Base-by-base conservation (phyloP, 2,888 invertebrate species). In the Mongoloraphidia duomilia region DNA sequence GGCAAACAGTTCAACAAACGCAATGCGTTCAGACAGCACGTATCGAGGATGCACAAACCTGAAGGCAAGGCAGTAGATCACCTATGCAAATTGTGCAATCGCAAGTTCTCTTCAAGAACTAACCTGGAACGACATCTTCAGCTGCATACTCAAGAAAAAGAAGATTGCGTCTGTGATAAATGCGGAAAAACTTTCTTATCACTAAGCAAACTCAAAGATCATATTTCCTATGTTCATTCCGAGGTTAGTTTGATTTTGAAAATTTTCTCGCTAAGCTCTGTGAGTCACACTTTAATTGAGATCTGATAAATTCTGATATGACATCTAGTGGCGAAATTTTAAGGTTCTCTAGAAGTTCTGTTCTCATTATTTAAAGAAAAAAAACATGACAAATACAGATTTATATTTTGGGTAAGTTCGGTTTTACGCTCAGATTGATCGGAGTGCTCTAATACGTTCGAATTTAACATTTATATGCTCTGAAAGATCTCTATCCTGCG, bases 111-210 rank as follows among this genome's bases (percentile, higher is more conserved):
- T 3, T 62, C 61, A 47, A 62, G 58, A 50, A 60, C 61, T 8
- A 65, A 66, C 50, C 56, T 65, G 34, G 59, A 59, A 17, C 57
- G 65, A 13, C 66, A 66, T 47, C 55, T 58, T 36, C 60, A 61
- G n/a, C 54, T 65, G 26, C 66, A 66, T 51, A 57, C 64, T 12
- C 61, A 59, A 44, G 59, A 61, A 41, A 54, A 61, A 33, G 63
- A 63, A 40, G 52, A 54, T 46, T 57, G 61, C 39, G 57, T 64
- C 6, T 66, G 66, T 47, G 65, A 65, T 50, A 61, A 66, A 41
- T 66, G 66, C 48, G 66, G 65, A 34, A 65, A 65, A 52, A 60
- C 59, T 9, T 66, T 64, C 49, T 61, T 61, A 17, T 64, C 60
- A 45, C 53, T 62, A n/a, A 61, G 60, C 44, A 63, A 61, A 47